phyloP scores from a whole-genome alignment of 2,888 invertebrate genomes.

The Hirtodrosophila duncani region DNA sequence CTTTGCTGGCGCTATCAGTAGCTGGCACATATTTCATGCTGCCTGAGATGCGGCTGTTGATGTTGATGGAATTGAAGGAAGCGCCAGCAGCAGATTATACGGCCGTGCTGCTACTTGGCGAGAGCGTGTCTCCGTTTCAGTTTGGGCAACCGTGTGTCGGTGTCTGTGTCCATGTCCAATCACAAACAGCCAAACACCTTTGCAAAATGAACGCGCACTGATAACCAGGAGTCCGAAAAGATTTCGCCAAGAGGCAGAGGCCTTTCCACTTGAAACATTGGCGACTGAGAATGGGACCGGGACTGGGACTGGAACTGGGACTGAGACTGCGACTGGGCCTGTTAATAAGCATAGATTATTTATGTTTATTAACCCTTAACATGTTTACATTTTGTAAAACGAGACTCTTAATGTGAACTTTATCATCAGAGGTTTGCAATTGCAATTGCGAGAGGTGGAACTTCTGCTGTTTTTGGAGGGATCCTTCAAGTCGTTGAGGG shows the following conservation, averaged over 20 bases:
- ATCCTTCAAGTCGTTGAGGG: no score
- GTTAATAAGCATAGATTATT: conserved; percentile 76
- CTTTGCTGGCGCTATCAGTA: conserved; percentile 57
- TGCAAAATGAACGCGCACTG: conserved; percentile 75
- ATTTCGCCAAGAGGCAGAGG: no score
- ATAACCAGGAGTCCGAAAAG: no score
- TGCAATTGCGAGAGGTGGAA: conserved; percentile 35
- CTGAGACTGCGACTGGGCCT: no score
- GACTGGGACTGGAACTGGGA: no score
- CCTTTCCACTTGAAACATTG: no score
- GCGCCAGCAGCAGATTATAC: conserved; percentile 12
- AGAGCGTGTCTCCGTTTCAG: conserved; percentile 28
- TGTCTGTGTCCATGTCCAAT: no score
- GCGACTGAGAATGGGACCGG: no score
- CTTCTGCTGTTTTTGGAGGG: not conserved
- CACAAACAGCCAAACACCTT: conserved; percentile 73
- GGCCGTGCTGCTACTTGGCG: conserved; percentile 34
- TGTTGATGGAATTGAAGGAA: conserved; percentile 34
- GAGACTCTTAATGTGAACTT: conserved; percentile 78
- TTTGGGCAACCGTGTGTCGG: conserved; percentile 4
- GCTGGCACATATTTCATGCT: conserved; percentile 62
- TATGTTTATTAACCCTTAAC: conserved; percentile 77
- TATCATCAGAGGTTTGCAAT: conserved; percentile 68
- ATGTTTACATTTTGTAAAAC: conserved; percentile 78
- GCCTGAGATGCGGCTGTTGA: conserved; percentile 16